These are phyloP conservation scores for Morone chrysops DNA, from an alignment of 2,113 vertebrate genomes.

Conservation along the genomic window DNA sequence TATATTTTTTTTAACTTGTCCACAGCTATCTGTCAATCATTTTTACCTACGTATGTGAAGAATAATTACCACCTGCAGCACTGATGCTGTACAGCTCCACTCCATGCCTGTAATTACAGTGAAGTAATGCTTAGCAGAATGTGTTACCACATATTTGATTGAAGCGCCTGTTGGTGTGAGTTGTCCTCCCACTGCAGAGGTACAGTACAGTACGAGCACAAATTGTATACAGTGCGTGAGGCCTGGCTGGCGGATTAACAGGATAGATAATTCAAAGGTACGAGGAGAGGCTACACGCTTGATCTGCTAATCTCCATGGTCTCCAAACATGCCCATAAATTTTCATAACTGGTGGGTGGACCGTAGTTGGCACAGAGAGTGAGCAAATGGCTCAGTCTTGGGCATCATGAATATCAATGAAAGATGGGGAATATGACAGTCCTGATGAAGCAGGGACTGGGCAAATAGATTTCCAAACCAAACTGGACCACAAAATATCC, in stretches of 20 bases:
- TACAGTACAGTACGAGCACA: conserved; percentile 1
- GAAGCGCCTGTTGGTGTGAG: conserved; percentile 30
- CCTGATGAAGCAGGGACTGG: conserved; percentile 23
- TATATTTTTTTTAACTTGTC: conserved; percentile 12
- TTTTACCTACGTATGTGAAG: conserved; percentile 16
- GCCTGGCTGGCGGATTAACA: conserved; percentile 1
- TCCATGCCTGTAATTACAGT: conserved; percentile 47
- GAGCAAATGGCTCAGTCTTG: conserved; percentile 66
- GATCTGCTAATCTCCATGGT: conserved; percentile 52
- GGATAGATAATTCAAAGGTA: conserved; percentile 54
- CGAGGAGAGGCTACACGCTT: conserved; percentile 40
- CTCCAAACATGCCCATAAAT: conserved; percentile 67
- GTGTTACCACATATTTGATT: conserved; percentile 34
- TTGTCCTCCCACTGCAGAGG: conserved; percentile 22
- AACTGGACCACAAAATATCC: conserved; percentile 35
- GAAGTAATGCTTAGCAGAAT: conserved; percentile 33
- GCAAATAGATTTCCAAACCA: conserved; percentile 22
- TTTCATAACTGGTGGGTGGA: conserved; percentile 74
- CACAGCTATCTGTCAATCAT: conserved; percentile 53
- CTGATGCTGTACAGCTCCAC: not conserved
- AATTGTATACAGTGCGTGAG: not conserved
- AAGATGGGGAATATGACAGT: conserved; percentile 40
- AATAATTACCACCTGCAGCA: conserved; percentile 58
- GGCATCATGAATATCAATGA: conserved; percentile 69
- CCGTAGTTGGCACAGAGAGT: conserved; percentile 56